Evolutionary conservation across 2,113 vertebrate species (phyloP).

Genomic region (Tiliqua scincoides): DNA sequence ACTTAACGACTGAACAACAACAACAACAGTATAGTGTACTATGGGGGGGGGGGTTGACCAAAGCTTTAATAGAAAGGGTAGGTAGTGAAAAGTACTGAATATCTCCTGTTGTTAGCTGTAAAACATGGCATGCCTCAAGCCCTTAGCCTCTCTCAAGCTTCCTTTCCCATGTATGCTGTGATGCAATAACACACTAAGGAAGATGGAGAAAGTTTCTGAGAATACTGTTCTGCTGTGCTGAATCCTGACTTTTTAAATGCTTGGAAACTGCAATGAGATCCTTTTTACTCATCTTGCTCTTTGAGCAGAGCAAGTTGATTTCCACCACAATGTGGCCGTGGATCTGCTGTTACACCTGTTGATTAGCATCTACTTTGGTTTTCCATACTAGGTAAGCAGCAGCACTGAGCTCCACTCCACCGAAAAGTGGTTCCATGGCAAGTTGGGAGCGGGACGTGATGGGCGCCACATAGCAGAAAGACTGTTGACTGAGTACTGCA

Average conservation of each 20-base stretch:
- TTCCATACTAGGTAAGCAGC: constrained; percentile 78
- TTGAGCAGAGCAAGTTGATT: too few relatives aligned
- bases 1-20: too few relatives aligned
- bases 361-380: not conserved
- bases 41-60: too few relatives aligned
- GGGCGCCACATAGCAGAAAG: constrained; percentile 97
- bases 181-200: too few relatives aligned
- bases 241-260: not conserved
- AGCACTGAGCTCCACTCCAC: constrained; percentile 93
- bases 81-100: too few relatives aligned
- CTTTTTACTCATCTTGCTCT: too few relatives aligned
- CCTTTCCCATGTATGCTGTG: not conserved
- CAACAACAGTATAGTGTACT: too few relatives aligned
- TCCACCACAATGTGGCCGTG: not conserved
- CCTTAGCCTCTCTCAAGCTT: not conserved
- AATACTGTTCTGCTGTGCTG: not conserved
- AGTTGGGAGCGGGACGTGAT: constrained; percentile 91
- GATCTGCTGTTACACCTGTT: not conserved
- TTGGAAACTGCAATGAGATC: not conserved
- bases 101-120: too few relatives aligned
- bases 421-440: constrained; percentile 98
- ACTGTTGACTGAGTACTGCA: constrained; percentile 92
- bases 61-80: too few relatives aligned
- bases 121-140: too few relatives aligned
- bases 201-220: not conserved